Evolutionary conservation across 2,113 vertebrate species (phyloP), one percentile per base, ranked within the genome.

Genomic region (Hippoglossus stenolepis): DNA sequence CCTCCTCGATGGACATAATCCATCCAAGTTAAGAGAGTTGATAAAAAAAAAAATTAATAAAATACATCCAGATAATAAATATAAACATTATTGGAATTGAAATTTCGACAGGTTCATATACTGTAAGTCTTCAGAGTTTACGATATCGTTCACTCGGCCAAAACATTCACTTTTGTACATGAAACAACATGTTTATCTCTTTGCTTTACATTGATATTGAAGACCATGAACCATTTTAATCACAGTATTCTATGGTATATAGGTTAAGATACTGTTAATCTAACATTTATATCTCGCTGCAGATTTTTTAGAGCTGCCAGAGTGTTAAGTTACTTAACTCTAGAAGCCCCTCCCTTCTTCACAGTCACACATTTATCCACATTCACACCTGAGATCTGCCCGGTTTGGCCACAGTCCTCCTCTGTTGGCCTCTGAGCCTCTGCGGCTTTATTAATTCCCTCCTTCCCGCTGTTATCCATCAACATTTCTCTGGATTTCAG

Each of bases 391-490:
- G 56, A 66, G 23, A 35, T 9, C 15, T 23, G n/a, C 21, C 51
- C 57, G 31, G 56, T 8, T 7, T 1, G 4, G 28, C 61, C 20
- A 68, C 72, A 71, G n/a, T 70, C 18, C 18, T 28, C 65, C 61
- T 58, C 65, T 65, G 65, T 75, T 28, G 8, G 38, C 58, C 69
- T 9, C 1, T 18, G 47, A 57, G 62, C 31, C n/a, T 3, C 38
- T 57, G 31, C 3, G 2, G 53, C 17, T 47, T 62, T 49, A 64
- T 65, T 76, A 26, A 66, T 61, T 31, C 65, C 10, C 60, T 31
- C 60, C 66, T 45, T 79, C 74, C 67, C 20, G 70, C 76, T 77
- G 64, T 84, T 73, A 65, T 59, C 60, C 24, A 21, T 68, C 26
- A 10, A 80, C 21, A 43, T 62, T 59, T 73, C 73, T 57, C 6